A percentile compares a stretch with the other conserved stretches of the same genome.
These are phyloP conservation scores for Elgaria multicarinata DNA, from an alignment of 2,113 vertebrate genomes.

Conservation along the genomic window DNA sequence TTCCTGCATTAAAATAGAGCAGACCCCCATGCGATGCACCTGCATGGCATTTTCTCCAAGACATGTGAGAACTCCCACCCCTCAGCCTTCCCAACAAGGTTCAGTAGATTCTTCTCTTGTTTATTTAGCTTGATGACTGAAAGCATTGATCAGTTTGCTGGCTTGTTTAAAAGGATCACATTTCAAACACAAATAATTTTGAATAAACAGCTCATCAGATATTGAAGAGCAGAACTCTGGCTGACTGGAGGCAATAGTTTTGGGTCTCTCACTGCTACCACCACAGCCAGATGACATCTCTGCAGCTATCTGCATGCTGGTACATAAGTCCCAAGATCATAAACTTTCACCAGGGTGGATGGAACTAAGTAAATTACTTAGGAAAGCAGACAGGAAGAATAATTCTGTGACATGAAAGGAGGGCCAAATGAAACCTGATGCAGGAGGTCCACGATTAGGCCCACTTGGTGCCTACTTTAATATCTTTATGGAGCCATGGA, in stretches of 20 bases:
- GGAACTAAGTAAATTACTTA: not conserved
- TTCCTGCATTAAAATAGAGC: constrained; percentile 34
- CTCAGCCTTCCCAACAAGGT: not conserved
- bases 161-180: not conserved
- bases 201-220: not conserved
- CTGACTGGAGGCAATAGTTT: not conserved
- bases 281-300: not conserved
- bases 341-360: not conserved
- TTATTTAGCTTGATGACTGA: not conserved
- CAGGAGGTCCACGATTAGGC: not conserved
- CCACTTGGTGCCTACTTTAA: not conserved
- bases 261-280: not conserved
- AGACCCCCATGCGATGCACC: not conserved
- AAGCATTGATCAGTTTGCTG: not conserved
- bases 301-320: too few relatives aligned
- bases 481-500: not conserved
- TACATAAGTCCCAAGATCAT: not conserved
- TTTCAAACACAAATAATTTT: not conserved
- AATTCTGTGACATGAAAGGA: not conserved
- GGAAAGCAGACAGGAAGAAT: not conserved
- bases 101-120: not conserved
- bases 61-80: not conserved
- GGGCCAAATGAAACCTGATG: not conserved
- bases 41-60: not conserved
- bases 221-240: not conserved